Evolutionary conservation across 2,797 vertebrate genomes (phyloP), one percentile per base, ranked within the genome.

Genomic region (Antrozous pallidus): DNA sequence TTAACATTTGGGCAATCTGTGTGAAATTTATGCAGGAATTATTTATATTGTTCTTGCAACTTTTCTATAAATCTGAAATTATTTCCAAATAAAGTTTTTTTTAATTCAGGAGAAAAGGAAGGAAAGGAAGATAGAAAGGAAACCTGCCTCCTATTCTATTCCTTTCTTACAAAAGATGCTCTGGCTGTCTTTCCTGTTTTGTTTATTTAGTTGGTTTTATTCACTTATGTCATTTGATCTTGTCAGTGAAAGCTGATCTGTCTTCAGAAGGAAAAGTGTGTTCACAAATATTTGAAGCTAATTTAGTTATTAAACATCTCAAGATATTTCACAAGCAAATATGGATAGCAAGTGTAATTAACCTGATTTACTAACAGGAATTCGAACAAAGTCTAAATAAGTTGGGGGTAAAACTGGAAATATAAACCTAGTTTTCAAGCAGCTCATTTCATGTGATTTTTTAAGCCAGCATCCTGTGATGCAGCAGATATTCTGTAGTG

Each of bases 51-150:
- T 49, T 71, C 51, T 80, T 95, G 47, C 11, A 85, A 80, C 40
- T 86, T 94, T 80, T 94, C 77, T 67, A 20, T 69, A 81, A 80
- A 65, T 71, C 90, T 95, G 47, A 94, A 90, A 82, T 93, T 78
- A 75, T 67, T 90, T 93, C 56, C 67, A 93, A 91, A 70, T 90
- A 69, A 87, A 63, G 36, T 87, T 49, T 79, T 51, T 33, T 75
- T 75, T 51, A 31, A 80, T 22, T 17, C 28, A 45, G 40, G 71
- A 83, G 3, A 28, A 28, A 31, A 83, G 16, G 9, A 63, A 69
- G n/a, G 54, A 33, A 56, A 49, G 8, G 6, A 6, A 45, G 4
- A 2, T 3, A 40, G 36, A 18, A 11, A 38, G 31, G 58, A 58
- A 58, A 87, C 18, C 2, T 49, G 40, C 24, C 42, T 92, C 65